phyloP scores from a whole-genome alignment of 2,113 vertebrate genomes.

The Grallaria varia region DNA sequence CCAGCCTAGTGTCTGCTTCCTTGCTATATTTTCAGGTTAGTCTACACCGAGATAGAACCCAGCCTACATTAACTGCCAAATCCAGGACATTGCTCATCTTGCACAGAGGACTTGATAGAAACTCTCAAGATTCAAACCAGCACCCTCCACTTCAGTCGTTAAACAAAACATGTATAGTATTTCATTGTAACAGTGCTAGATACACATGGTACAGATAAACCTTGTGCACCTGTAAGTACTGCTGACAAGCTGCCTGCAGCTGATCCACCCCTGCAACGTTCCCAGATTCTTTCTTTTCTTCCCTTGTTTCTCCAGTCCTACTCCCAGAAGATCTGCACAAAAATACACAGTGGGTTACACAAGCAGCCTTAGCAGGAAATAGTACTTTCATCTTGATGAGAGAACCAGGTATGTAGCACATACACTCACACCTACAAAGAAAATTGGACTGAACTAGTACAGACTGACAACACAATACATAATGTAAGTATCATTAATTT shows the following conservation, averaged over 20 bases:
- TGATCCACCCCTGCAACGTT: not conserved
- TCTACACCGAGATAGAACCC: not conserved
- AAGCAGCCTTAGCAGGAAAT: not conserved
- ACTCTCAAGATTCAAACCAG: not conserved
- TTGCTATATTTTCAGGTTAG: not conserved
- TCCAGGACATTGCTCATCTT: not conserved
- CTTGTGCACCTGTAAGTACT: constrained; percentile 71
- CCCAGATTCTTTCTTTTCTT: constrained; percentile 35
- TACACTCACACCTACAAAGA: not conserved
- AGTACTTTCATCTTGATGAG: not conserved
- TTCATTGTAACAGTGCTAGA: not conserved
- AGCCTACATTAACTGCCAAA: not conserved
- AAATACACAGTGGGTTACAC: not conserved
- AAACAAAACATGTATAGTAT: not conserved
- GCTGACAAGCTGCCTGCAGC: constrained; percentile 57
- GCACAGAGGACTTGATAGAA: not conserved
- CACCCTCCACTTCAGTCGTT: not conserved
- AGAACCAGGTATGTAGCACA: not conserved
- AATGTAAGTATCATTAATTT: not conserved
- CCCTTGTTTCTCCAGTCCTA: not conserved
- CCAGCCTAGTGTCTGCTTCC: not conserved
- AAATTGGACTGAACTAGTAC: not conserved
- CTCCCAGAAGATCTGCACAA: constrained; percentile 41
- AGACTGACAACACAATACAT: not conserved
- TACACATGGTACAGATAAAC: not conserved